Conservation (phyloP, 2,113 vertebrate genomes). For the Columba livia region DNA sequence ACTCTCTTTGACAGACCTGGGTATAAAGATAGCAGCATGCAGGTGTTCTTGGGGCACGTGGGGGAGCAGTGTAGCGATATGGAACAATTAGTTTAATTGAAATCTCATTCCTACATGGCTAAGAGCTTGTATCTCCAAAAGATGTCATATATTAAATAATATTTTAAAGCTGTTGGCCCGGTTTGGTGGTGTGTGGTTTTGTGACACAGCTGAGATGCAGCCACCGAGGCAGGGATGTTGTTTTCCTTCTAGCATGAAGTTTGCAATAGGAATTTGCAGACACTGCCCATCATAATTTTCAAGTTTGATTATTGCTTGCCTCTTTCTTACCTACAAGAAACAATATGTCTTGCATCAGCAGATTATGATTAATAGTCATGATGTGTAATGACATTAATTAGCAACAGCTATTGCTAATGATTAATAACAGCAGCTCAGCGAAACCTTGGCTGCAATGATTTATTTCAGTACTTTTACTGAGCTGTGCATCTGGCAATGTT, state of each 20-base stretch:
- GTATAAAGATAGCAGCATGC: neutral
- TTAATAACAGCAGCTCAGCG: constrained; percentile 48
- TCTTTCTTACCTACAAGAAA: neutral
- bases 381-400: constrained; percentile 60
- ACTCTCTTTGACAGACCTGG: neutral
- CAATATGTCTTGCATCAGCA: constrained; percentile 41
- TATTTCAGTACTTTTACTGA: constrained; percentile 2
- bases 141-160: neutral
- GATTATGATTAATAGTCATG: constrained; percentile 41
- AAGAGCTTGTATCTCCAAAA: neutral
- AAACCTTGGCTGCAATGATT: constrained; percentile 36
- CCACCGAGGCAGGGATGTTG: neutral
- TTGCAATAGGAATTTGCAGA: neutral
- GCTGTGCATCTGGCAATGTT: neutral
- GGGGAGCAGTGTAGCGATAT: neutral
- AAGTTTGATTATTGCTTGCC: neutral
- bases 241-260: neutral
- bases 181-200: neutral
- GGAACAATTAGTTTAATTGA: neutral
- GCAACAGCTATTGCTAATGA: constrained; percentile 47
- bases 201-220: neutral
- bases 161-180: neutral
- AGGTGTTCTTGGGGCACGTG: neutral
- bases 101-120: neutral
- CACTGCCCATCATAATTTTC: fast-evolving